These are phyloP conservation scores for Archips xylosteana DNA, from an alignment of 2,888 invertebrate species.

Conservation along the genomic window DNA sequence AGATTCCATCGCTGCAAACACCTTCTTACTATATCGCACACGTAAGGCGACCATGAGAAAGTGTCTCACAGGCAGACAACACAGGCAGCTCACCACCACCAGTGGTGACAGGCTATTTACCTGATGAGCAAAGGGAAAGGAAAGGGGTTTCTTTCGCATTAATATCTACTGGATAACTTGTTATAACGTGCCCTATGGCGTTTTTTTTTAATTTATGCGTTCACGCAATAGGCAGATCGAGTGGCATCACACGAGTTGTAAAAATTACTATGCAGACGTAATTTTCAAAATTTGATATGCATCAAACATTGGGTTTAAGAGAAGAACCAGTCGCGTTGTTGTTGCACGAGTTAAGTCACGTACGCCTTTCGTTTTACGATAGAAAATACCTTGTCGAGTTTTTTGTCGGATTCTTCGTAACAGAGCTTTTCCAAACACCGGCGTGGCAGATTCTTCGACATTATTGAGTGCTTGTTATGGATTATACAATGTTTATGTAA, in stretches of 20 bases:
- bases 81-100: too few species aligned
- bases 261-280: not conserved
- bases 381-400: not conserved
- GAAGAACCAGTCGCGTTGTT: not conserved
- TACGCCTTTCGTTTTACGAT: slow-evolving; percentile 4
- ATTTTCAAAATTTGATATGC: not conserved
- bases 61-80: too few species aligned
- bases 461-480: too few species aligned
- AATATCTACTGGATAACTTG: not conserved
- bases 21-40: too few species aligned
- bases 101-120: too few species aligned
- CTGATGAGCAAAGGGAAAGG: too few species aligned
- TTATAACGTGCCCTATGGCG: not conserved
- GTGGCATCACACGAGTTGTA: not conserved
- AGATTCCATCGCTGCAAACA: too few species aligned
- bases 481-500: too few species aligned
- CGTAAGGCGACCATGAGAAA: too few species aligned
- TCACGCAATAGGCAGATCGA: not conserved
- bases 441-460: too few species aligned
- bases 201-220: not conserved
- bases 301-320: not conserved
- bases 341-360: not conserved
- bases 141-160: not conserved
- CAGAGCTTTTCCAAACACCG: too few species aligned
- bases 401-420: too few species aligned